Conservation (phyloP, 1,140 invertebrate species). For the Halotydeus destructor region DNA sequence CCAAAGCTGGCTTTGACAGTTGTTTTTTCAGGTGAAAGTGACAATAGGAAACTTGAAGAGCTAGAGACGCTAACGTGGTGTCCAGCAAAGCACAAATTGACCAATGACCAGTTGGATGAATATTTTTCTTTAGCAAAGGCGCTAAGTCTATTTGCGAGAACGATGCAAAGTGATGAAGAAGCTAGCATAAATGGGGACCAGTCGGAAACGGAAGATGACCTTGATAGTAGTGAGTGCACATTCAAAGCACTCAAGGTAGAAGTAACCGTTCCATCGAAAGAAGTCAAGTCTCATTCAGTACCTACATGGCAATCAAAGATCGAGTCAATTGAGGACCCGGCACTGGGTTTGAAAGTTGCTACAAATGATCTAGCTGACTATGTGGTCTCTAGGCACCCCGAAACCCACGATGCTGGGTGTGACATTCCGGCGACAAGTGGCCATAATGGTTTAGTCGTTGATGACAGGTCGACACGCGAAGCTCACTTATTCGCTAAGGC, state of each 20-base stretch:
- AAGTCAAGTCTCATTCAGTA: no score
- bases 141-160: conserved; percentile 8
- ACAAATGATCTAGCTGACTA: background rate
- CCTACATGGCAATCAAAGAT: background rate
- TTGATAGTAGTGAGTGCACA: background rate
- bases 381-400: background rate
- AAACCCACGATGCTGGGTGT: background rate
- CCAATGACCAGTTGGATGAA: conserved; percentile 17
- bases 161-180: conserved; percentile 4
- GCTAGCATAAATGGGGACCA: background rate
- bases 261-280: background rate
- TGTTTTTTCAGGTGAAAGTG: conserved; percentile 16
- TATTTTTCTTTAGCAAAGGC: conserved; percentile 19
- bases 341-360: no score
- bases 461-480: conserved; percentile 17
- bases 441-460: conserved; percentile 1
- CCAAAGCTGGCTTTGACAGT: background rate
- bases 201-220: background rate
- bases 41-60: conserved; percentile 18
- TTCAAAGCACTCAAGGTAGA: background rate
- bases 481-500: conserved; percentile 18
- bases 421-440: background rate
- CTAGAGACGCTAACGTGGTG: conserved; percentile 20
- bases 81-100: conserved; percentile 16
- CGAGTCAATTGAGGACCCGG: background rate